These are phyloP conservation scores for Philypnodon macrostomus DNA, from an alignment of 2,797 vertebrate genomes.

Conservation along the genomic window DNA sequence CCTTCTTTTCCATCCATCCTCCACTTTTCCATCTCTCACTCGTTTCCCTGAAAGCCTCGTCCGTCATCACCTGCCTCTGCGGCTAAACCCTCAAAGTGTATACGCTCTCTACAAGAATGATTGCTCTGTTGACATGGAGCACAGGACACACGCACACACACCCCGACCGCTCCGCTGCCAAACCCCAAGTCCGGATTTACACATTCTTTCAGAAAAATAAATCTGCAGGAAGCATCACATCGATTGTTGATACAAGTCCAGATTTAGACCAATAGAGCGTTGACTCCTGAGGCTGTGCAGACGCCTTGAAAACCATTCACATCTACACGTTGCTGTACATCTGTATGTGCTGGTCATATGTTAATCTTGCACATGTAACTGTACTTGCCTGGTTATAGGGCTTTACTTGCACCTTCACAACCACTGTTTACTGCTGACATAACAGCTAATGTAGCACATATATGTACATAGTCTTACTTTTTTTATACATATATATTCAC, in stretches of 20 bases:
- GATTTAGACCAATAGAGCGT: conserved; percentile 46
- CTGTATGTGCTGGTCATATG: conserved; percentile 16
- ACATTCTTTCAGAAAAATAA: conserved; percentile 57
- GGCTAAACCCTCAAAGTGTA: conserved; percentile 67
- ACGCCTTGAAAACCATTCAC: conserved; percentile 58
- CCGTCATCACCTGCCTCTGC: conserved; percentile 65
- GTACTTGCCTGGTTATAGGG: too few species aligned
- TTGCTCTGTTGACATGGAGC: conserved; percentile 70
- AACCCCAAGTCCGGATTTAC: conserved; percentile 53
- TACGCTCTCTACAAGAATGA: conserved; percentile 64
- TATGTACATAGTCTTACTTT: too few species aligned
- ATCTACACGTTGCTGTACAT: conserved; percentile 42
- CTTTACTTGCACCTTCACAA: too few species aligned
- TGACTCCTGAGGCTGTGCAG: conserved; percentile 44
- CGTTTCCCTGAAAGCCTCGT: conserved; percentile 60
- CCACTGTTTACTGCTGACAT: too few species aligned
- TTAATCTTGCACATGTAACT: too few species aligned
- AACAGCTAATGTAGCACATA: too few species aligned
- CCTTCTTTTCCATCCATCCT: conserved; percentile 44
- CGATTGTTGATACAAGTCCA: conserved; percentile 55
- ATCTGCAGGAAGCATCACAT: conserved; percentile 64
- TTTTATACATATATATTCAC: too few species aligned
- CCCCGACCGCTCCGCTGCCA: conserved; percentile 26
- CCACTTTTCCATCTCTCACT: conserved; percentile 36
- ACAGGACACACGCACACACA: conserved; percentile 53